These are phyloP conservation scores for Andrena bucephala DNA, from an alignment of 2,888 invertebrate species.

Conservation along the genomic window DNA sequence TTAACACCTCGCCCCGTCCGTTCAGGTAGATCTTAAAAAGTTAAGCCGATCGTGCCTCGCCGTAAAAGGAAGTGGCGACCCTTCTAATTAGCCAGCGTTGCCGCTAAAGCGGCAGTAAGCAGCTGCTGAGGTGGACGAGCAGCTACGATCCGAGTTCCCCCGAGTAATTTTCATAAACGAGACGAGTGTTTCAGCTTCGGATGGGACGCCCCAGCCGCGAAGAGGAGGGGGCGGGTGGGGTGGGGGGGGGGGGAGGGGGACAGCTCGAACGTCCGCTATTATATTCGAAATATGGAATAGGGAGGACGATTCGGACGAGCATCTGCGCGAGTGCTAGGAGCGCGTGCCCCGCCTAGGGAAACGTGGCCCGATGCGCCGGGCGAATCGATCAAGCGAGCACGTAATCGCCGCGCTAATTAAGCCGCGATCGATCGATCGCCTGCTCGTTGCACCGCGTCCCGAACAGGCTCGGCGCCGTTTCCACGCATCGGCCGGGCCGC, in stretches of 20 bases:
- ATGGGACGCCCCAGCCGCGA: neutral
- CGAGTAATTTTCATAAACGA: too few relatives aligned
- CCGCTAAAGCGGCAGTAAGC: too few relatives aligned
- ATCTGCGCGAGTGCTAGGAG: constrained; percentile 29
- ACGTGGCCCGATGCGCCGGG: constrained; percentile 1
- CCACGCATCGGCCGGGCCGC: neutral
- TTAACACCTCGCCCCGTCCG: neutral
- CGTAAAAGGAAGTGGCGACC: too few relatives aligned
- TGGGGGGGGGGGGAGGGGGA: too few relatives aligned
- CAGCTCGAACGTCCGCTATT: constrained; percentile 18
- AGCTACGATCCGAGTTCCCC: too few relatives aligned
- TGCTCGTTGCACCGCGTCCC: constrained; percentile 3
- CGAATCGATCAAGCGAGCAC: constrained; percentile 56
- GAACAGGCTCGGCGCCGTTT: neutral
- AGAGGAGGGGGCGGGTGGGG: too few relatives aligned
- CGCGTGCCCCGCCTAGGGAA: constrained; percentile 5
- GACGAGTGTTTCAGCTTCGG: too few relatives aligned
- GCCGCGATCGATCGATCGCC: constrained; percentile 52
- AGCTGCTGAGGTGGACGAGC: too few relatives aligned
- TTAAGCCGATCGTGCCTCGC: too few relatives aligned
- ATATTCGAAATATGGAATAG: constrained; percentile 16
- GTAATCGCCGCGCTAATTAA: constrained; percentile 57
- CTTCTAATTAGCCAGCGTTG: too few relatives aligned
- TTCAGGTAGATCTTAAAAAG: too few relatives aligned
- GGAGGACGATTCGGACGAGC: constrained; percentile 26